phyloP scores from a whole-genome alignment of 2,888 invertebrate genomes.

The Pachliopta kotzebuea region DNA sequence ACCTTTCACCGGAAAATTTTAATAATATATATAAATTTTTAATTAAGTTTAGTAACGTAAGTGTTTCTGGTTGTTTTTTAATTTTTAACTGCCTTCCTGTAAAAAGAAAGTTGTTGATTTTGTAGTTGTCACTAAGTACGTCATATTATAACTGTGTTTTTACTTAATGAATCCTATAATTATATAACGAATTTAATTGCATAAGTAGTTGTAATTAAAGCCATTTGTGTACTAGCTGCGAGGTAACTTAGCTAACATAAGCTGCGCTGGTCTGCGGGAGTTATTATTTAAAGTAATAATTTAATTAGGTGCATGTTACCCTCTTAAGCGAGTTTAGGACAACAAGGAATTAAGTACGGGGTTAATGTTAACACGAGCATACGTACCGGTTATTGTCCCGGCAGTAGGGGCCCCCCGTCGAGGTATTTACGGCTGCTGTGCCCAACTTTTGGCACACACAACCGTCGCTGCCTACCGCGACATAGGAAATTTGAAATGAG shows the following conservation, averaged over 20 bases:
- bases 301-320: conserved; percentile 78
- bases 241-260: conserved; percentile 10
- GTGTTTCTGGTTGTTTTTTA: too few species aligned
- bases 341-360: conserved; percentile 76
- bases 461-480: conserved; percentile 38
- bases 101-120: too few species aligned
- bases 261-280: conserved; percentile 45
- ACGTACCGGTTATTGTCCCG: conserved; percentile 70
- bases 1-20: too few species aligned
- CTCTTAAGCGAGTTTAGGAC: conserved; percentile 76
- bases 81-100: too few species aligned
- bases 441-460: conserved; percentile 74
- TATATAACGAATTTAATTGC: too few species aligned
- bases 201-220: too few species aligned
- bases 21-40: too few species aligned
- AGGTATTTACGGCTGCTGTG: conserved; percentile 71
- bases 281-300: conserved; percentile 79
- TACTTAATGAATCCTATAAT: too few species aligned
- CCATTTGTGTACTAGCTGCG: too few species aligned
- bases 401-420: conserved; percentile 62
- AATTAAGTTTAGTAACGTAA: too few species aligned
- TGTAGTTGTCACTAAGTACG: too few species aligned
- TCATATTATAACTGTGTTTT: too few species aligned
- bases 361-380: conserved; percentile 77
- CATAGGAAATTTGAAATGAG: conserved; percentile 1